Conservation (phyloP, 1,140 invertebrate species). For the Tyrophagus putrescentiae region DNA sequence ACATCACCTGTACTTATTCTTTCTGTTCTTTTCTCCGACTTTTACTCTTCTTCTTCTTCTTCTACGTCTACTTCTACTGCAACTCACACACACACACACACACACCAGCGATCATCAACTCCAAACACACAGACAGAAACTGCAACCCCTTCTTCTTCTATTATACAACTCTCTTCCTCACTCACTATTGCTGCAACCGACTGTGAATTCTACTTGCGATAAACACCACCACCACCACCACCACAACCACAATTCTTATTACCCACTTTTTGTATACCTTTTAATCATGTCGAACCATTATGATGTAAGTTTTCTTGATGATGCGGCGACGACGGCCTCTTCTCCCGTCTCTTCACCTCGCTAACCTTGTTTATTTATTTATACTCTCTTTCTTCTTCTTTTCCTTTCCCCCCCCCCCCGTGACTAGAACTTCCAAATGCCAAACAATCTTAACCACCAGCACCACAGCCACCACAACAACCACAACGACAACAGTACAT, state of each 20-base stretch:
- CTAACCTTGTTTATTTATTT: not conserved
- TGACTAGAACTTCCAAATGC: constrained; percentile 18
- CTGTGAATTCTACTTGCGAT: not conserved
- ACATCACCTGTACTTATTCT: too few relatives aligned
- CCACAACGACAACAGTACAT: constrained; percentile 1
- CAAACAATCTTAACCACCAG: constrained; percentile 9
- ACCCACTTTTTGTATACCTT: not conserved
- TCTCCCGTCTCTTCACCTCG: too few relatives aligned
- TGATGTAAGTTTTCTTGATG: constrained; percentile 13
- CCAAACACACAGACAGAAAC: not conserved
- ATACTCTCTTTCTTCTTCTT: not conserved
- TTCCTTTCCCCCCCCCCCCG: too few relatives aligned
- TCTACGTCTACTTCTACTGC: not conserved
- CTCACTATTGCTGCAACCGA: not conserved
- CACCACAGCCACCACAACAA: not conserved
- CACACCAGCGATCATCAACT: not conserved
- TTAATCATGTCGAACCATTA: constrained; percentile 9
- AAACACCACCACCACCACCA: not conserved
- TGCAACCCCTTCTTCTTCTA: not conserved
- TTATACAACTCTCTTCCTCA: not conserved
- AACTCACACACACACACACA: constrained; percentile 10
- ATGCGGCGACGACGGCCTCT: not conserved
- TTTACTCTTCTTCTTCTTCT: constrained; percentile 1
- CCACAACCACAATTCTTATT: not conserved
- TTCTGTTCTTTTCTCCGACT: too few relatives aligned